Conservation (phyloP, 2,113 vertebrate genomes). For the Paramisgurnus dabryanus region DNA sequence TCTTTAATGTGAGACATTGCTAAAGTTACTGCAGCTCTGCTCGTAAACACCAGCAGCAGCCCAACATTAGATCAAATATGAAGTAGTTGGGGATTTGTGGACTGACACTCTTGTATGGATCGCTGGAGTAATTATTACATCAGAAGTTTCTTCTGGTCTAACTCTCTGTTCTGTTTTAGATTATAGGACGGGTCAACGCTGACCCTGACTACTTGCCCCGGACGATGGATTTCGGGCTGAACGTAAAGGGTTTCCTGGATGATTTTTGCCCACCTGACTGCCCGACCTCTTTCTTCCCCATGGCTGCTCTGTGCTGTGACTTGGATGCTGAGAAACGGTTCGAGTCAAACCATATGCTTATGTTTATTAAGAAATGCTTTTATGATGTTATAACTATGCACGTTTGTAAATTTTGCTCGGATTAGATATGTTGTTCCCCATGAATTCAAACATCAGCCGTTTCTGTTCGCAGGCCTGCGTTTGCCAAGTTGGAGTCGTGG, state of each 20-base stretch:
- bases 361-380: no score
- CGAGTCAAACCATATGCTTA: constrained; percentile 46
- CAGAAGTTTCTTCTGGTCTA: background rate
- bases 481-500: constrained; percentile 91
- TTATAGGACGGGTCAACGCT: constrained; percentile 93
- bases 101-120: background rate
- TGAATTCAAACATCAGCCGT: background rate
- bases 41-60: background rate
- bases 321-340: constrained; percentile 94
- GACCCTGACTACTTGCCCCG: constrained; percentile 96
- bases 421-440: no score
- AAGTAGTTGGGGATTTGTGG: background rate
- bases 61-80: background rate
- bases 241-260: constrained; percentile 90
- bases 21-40: constrained; percentile 13
- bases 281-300: constrained; percentile 89
- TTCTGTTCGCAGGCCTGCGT: constrained; percentile 78
- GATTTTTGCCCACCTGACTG: constrained; percentile 86
- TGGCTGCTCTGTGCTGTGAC: constrained; percentile 91
- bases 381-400: no score
- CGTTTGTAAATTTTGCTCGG: no score
- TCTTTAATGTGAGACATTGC: constrained; percentile 35
- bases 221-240: constrained; percentile 91
- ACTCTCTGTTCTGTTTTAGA: constrained; percentile 68
- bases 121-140: background rate